These are phyloP conservation scores for Harpalus rufipes DNA, from an alignment of 2,888 invertebrate genomes.

Conservation along the genomic window DNA sequence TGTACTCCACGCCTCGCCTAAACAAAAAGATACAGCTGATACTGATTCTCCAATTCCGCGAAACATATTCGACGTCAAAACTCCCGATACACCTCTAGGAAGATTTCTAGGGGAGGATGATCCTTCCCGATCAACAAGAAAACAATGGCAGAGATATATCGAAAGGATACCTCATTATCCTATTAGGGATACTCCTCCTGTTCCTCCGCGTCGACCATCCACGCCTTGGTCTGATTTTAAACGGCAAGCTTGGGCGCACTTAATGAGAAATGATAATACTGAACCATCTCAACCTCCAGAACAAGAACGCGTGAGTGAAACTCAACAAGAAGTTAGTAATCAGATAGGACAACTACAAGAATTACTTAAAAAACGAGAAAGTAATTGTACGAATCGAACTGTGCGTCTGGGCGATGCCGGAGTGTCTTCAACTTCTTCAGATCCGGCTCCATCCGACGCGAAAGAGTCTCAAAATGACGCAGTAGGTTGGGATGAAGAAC, in stretches of 20 bases:
- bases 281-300: slow-evolving; percentile 68
- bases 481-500: slow-evolving; percentile 86
- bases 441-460: neutral
- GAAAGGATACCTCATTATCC: slow-evolving; percentile 77
- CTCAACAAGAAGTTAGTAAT: slow-evolving; percentile 69
- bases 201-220: slow-evolving; percentile 72
- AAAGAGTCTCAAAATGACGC: slow-evolving; percentile 82
- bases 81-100: slow-evolving; percentile 81
- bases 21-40: slow-evolving; percentile 50
- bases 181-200: neutral
- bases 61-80: slow-evolving; percentile 77
- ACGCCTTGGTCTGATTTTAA: slow-evolving; percentile 75
- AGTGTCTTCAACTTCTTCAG: slow-evolving; percentile 68
- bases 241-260: slow-evolving; percentile 69
- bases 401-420: slow-evolving; percentile 70
- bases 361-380: slow-evolving; percentile 77
- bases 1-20: slow-evolving; percentile 71
- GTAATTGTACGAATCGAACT: slow-evolving; percentile 72
- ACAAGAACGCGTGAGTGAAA: slow-evolving; percentile 10
- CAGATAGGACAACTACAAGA: slow-evolving; percentile 79
- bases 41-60: slow-evolving; percentile 74
- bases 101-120: slow-evolving; percentile 76
- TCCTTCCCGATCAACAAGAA: slow-evolving; percentile 78
- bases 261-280: slow-evolving; percentile 52
- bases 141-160: slow-evolving; percentile 78